Percentiles rank a stretch among this genome's conserved stretches.
Evolutionary conservation across 2,797 vertebrate species (phyloP).

Genomic region (Eulemur albifrons): DNA sequence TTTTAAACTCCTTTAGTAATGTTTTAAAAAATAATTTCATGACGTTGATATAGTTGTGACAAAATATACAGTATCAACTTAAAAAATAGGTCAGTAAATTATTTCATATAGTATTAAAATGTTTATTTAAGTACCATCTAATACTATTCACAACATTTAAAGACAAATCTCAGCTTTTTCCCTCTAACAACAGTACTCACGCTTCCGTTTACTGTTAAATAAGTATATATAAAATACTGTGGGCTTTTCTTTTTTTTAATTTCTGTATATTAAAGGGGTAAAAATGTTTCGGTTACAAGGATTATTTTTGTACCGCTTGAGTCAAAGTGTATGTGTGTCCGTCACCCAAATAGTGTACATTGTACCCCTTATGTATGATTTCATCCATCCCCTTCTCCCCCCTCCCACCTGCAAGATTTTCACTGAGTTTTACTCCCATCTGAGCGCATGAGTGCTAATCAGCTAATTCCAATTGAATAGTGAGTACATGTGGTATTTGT

Average conservation of each 20-base stretch:
- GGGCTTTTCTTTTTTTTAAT: neutral
- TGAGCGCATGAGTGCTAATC: too few species aligned
- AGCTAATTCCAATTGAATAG: too few species aligned
- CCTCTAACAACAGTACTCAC: neutral
- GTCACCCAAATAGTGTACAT: too few species aligned
- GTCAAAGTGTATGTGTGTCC: too few species aligned
- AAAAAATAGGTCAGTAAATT: neutral
- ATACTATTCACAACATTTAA: neutral
- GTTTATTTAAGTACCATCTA: neutral
- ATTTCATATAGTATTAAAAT: neutral
- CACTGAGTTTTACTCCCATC: too few species aligned
- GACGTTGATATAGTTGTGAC: neutral
- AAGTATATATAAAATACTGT: neutral
- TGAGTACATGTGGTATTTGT: too few species aligned
- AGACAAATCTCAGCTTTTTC: neutral
- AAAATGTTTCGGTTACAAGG: too few species aligned
- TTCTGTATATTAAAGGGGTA: too few species aligned
- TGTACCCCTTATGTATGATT: too few species aligned
- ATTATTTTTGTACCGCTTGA: too few species aligned
- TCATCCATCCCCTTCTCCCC: too few species aligned
- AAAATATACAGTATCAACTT: neutral
- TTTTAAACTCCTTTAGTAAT: neutral
- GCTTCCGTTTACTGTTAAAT: conserved; percentile 24
- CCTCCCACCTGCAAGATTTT: too few species aligned
- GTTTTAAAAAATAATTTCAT: neutral